Conservation (phyloP, 2,113 vertebrate genomes). For the Aviceda subcristata region DNA sequence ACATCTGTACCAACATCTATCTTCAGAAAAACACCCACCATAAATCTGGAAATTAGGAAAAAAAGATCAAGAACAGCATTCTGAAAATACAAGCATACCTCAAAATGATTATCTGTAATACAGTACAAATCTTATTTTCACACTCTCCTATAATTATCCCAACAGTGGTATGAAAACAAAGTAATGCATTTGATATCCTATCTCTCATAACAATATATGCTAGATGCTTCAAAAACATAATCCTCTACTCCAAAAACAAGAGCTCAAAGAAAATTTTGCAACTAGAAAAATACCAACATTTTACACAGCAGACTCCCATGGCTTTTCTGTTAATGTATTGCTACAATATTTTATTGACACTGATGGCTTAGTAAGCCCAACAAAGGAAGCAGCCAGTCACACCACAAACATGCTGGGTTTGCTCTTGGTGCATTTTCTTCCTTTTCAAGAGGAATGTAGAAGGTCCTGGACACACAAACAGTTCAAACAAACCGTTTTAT, state of each 20-base stretch:
- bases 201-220: background rate
- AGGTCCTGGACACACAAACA: background rate
- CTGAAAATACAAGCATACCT: background rate
- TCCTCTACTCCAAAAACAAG: background rate
- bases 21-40: constrained; percentile 80
- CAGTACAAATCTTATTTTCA: background rate
- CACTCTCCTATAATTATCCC: background rate
- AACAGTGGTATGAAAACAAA: background rate
- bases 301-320: background rate
- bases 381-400: background rate
- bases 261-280: background rate
- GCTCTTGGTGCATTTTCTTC: background rate
- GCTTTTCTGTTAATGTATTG: background rate
- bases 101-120: background rate
- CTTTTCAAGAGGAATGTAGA: background rate
- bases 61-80: background rate
- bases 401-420: background rate
- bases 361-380: rapidly evolving
- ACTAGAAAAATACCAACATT: background rate
- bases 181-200: background rate
- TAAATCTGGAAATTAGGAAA: constrained; percentile 71
- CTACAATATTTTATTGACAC: background rate
- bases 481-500: background rate
- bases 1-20: constrained; percentile 82
- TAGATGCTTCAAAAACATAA: background rate